These are phyloP conservation scores for Oxyruncus cristatus DNA, from an alignment of 2,113 vertebrate genomes.

Conservation along the genomic window DNA sequence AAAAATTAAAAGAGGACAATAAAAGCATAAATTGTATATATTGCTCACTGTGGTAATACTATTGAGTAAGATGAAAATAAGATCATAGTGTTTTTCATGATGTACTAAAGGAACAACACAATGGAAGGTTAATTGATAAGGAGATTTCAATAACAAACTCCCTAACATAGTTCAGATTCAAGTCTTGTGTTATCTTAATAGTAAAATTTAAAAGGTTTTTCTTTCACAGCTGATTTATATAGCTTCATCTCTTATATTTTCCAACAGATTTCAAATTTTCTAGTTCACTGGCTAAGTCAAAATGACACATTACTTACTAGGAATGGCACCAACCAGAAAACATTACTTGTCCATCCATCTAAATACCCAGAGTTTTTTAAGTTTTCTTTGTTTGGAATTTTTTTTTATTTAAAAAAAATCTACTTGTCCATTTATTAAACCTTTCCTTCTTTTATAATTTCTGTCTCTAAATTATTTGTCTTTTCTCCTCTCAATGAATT, in stretches of 20 bases:
- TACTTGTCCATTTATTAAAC: neutral
- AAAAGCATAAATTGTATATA: neutral
- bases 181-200: neutral
- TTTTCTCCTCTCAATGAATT: neutral
- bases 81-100: neutral
- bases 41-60: neutral
- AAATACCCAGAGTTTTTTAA: neutral
- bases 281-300: neutral
- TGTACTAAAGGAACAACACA: neutral
- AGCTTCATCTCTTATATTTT: neutral
- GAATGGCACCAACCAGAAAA: neutral
- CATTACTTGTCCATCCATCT: neutral
- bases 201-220: neutral
- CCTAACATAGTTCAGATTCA: neutral
- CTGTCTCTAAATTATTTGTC: neutral
- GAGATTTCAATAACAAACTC: neutral
- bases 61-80: neutral
- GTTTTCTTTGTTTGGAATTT: neutral
- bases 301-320: neutral
- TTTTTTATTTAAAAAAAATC: neutral
- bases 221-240: neutral
- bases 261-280: neutral
- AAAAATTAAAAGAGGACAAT: neutral
- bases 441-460: neutral
- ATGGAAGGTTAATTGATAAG: neutral